Evolutionary conservation across 2,888 invertebrate genomes (phyloP).

Genomic region (Kryphioiulus occultus): DNA sequence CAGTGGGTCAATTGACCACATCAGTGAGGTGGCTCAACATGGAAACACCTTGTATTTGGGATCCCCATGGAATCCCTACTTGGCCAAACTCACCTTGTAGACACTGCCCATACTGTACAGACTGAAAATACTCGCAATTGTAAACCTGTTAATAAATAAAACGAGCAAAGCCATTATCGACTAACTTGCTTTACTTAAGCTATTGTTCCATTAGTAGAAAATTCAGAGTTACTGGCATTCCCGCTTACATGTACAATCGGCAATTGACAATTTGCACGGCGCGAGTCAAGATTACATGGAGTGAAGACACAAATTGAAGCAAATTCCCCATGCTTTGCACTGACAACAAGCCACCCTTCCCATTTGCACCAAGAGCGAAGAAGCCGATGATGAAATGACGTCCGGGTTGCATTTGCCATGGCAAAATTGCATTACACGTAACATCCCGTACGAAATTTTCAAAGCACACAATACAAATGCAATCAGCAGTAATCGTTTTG

Average conservation of each 20-base stretch:
- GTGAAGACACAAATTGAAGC: not conserved
- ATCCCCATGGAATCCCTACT: constrained; percentile 58
- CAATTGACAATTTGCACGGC: not conserved
- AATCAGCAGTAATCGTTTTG: not conserved
- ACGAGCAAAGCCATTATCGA: not conserved
- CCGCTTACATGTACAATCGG: constrained; percentile 1
- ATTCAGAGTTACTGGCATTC: not conserved
- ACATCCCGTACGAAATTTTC: not conserved
- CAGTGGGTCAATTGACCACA: constrained; percentile 57
- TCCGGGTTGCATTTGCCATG: not conserved
- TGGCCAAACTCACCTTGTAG: constrained; percentile 55
- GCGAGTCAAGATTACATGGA: not conserved
- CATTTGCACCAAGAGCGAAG: not conserved
- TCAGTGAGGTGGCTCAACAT: constrained; percentile 61
- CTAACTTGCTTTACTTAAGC: constrained; percentile 40
- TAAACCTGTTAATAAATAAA: not conserved
- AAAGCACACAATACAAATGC: not conserved
- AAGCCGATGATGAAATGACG: not conserved
- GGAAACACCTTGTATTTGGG: constrained; percentile 61
- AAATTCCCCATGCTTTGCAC: not conserved
- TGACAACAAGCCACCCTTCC: not conserved
- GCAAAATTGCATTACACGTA: not conserved
- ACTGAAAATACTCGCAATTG: constrained; percentile 9
- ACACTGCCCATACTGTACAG: not conserved
- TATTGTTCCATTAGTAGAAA: constrained; percentile 36